These are phyloP conservation scores for Trachymyrmex cornetzi DNA, from an alignment of 1,140 invertebrate species.

Conservation along the genomic window DNA sequence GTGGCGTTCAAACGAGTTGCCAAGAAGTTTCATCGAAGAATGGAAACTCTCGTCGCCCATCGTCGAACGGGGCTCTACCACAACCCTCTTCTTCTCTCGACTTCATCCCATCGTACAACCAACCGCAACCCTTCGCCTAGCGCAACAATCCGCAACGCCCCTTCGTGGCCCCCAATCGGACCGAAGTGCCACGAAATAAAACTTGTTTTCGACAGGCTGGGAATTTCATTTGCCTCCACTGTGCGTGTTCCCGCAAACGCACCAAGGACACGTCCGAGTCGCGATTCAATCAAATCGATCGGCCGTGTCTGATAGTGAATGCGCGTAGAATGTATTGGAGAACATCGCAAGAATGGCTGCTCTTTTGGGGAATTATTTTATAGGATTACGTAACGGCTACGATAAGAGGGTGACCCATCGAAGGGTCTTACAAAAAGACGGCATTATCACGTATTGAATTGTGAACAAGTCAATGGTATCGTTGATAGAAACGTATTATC, in stretches of 20 bases:
- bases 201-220: slow-evolving; percentile 72
- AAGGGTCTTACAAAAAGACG: not conserved
- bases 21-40: slow-evolving; percentile 76
- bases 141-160: slow-evolving; percentile 64
- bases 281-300: slow-evolving; percentile 67
- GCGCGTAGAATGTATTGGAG: not conserved
- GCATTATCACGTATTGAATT: slow-evolving; percentile 35
- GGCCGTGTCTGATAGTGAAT: slow-evolving; percentile 49
- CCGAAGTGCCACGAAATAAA: slow-evolving; percentile 74
- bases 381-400: slow-evolving; percentile 44
- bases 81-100: slow-evolving; percentile 43
- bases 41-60: slow-evolving; percentile 70
- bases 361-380: slow-evolving; percentile 50
- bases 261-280: slow-evolving; percentile 65
- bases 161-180: slow-evolving; percentile 60
- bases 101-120: not conserved
- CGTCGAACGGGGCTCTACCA: slow-evolving; percentile 28
- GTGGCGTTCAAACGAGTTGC: slow-evolving; percentile 78
- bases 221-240: slow-evolving; percentile 75
- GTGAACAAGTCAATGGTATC: slow-evolving; percentile 33
- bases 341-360: slow-evolving; percentile 21
- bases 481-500: not conserved
- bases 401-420: not conserved
- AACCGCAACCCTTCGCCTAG: slow-evolving; percentile 20
- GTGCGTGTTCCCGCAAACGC: slow-evolving; percentile 72